Evolutionary conservation across 1,140 invertebrate species (phyloP).

Genomic region (Papilio xuthus): DNA sequence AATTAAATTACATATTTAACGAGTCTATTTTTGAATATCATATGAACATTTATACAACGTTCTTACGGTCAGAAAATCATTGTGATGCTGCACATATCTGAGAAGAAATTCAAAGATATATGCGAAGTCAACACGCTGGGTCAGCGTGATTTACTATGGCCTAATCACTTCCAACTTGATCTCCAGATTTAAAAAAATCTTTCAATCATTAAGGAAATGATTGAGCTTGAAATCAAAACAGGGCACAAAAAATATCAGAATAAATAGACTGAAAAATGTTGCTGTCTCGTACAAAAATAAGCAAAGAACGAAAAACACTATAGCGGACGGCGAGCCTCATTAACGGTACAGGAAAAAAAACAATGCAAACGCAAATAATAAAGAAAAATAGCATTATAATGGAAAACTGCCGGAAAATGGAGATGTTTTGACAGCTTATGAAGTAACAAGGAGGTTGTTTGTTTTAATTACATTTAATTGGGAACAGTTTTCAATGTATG

Average conservation of each 20-base stretch:
- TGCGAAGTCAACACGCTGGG: too few species aligned
- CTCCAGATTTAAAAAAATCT: background rate
- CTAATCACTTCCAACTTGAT: too few species aligned
- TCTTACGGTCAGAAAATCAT: too few species aligned
- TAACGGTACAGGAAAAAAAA: slow-evolving; percentile 25
- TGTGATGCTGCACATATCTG: too few species aligned
- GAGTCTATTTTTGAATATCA: too few species aligned
- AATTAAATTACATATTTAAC: too few species aligned
- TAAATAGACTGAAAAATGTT: slow-evolving; percentile 18
- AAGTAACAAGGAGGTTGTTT: slow-evolving; percentile 14
- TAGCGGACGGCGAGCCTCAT: slow-evolving; percentile 2
- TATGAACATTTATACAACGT: too few species aligned
- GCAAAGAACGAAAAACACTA: slow-evolving; percentile 22
- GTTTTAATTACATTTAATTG: slow-evolving; percentile 11
- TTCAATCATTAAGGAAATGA: background rate
- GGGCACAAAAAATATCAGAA: background rate
- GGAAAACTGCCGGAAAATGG: slow-evolving; percentile 16
- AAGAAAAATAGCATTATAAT: slow-evolving; percentile 32
- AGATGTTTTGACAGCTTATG: slow-evolving; percentile 12
- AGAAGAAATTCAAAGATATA: too few species aligned
- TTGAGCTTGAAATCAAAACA: background rate
- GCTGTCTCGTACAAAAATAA: background rate
- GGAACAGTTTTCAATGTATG: background rate
- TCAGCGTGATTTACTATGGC: too few species aligned
- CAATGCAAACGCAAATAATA: slow-evolving; percentile 34